Percentiles rank a stretch among this genome's conserved stretches.
Evolutionary conservation across 2,113 vertebrate genomes (phyloP).

Genomic region (Eclectus roratus): DNA sequence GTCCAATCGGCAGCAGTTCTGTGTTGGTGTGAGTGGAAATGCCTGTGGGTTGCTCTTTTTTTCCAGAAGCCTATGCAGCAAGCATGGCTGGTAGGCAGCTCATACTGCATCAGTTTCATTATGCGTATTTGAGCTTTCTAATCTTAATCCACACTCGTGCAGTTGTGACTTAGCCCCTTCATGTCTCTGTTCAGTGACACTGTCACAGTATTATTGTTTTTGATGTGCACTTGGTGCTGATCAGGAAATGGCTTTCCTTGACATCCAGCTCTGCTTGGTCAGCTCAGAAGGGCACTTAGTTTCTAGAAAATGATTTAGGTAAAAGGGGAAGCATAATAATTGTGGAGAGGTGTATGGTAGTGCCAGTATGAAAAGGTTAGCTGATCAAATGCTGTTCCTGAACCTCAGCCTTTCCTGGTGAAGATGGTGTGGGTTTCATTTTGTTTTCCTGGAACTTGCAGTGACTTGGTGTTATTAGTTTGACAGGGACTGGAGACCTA

Average conservation of each 20-base stretch:
- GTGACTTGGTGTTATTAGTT: background rate
- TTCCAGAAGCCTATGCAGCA: background rate
- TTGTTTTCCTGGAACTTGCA: background rate
- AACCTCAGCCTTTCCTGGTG: background rate
- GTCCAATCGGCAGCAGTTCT: background rate
- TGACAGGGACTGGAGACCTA: background rate
- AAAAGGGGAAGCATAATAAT: background rate
- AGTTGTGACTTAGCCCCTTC: background rate
- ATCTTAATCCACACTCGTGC: background rate
- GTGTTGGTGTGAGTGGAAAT: background rate
- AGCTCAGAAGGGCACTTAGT: background rate
- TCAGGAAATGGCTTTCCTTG: background rate
- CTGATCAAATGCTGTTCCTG: background rate
- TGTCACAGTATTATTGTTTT: background rate
- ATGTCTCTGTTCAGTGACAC: background rate
- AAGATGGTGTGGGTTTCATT: background rate
- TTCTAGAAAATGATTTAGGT: background rate
- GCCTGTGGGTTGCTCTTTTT: background rate
- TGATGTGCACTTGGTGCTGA: rapidly evolving
- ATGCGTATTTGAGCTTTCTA: background rate
- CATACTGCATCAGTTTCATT: rapidly evolving
- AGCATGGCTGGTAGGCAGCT: background rate
- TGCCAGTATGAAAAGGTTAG: background rate
- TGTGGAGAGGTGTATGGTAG: background rate
- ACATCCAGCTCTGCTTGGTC: background rate